Base-by-base conservation (phyloP, 2,113 vertebrate genomes). In the Seriola aureovittata region DNA sequence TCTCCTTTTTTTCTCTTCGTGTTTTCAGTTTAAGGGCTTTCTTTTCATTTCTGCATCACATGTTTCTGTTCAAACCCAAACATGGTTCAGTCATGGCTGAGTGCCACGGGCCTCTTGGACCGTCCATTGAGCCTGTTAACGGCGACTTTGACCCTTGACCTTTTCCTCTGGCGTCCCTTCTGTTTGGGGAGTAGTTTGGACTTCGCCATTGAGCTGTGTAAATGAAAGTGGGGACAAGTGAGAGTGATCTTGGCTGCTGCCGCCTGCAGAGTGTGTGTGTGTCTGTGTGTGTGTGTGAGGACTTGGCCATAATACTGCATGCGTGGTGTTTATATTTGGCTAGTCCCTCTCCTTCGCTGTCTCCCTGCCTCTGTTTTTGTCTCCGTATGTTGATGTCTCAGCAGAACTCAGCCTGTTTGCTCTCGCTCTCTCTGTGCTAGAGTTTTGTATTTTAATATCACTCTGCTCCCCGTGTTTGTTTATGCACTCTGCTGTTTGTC, bases 341-440 rank as follows among this genome's bases (percentile, higher is more conserved):
- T 65, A 5, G 58, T 66, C 59, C 34, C 63, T 64, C 55, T 78
- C 46, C 55, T 55, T 68, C 16, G 1, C 70, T 74, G 66, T 68
- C 78, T 85, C 66, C 67, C 78, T 78, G 77, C 69, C 80, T 78
- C 32, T 71, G 87, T 86, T 85, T 75, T 75, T 64, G 34, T 86
- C 59, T 90, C 78, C 72, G 23, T 80, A 34, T 87, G 82, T 84
- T 89, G 85, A 85, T 86, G 84, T 87, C 68, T 91, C 87, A 87
- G 85, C 78, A 80, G 11, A 85, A 63, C 72, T 60, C 17, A 0
- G 71, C 42, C 75, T 79, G 48, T 74, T 71, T 82, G 40, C 19
- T 7, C 29, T 12, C 19, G n/a, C 63, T 14, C 21, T 75, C 57
- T 52, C 48, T 50, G 48, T 76, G 84, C 78, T 62, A 50, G 42